Conservation (phyloP, 2,113 vertebrate genomes). For the Pomatorhinus ruficollis region DNA sequence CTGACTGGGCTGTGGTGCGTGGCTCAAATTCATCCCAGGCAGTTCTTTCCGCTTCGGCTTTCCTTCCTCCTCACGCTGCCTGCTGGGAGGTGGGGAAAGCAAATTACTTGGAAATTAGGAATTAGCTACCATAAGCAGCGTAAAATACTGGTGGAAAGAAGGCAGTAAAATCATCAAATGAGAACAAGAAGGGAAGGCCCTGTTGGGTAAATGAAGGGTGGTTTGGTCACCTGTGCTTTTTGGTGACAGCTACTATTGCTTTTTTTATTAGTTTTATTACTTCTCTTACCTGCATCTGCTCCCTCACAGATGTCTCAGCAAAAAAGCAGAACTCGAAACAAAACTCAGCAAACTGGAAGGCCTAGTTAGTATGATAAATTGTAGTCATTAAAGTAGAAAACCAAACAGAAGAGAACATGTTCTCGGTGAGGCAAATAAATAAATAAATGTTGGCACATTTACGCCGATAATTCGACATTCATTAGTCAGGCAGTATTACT, state of each 20-base stretch:
- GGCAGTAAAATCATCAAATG: not conserved
- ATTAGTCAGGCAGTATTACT: constrained; percentile 30
- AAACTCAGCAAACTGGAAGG: constrained; percentile 1
- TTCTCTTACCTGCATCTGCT: not conserved
- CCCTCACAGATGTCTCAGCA: not conserved
- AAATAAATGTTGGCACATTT: constrained; percentile 49
- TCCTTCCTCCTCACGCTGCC: not conserved
- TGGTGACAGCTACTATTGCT: not conserved
- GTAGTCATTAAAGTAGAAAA: constrained; percentile 38
- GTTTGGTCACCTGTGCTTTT: not conserved
- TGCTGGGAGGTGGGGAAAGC: not conserved
- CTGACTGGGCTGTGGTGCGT: rapidly evolving
- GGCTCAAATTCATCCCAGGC: not conserved
- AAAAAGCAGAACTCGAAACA: not conserved
- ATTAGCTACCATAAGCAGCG: not conserved
- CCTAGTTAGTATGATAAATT: constrained; percentile 58
- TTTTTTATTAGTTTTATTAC: not conserved
- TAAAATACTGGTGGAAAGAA: not conserved
- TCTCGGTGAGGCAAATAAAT: constrained; percentile 44
- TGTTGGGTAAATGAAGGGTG: not conserved
- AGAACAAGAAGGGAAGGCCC: not conserved
- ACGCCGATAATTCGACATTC: not conserved
- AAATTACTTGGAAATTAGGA: not conserved
- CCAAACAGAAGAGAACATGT: constrained; percentile 18
- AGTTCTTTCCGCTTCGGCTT: rapidly evolving